Percentiles rank a stretch among this genome's conserved stretches.
phyloP scores from a whole-genome alignment of 2,113 vertebrate genomes.

The Rhagologus leucostigma region DNA sequence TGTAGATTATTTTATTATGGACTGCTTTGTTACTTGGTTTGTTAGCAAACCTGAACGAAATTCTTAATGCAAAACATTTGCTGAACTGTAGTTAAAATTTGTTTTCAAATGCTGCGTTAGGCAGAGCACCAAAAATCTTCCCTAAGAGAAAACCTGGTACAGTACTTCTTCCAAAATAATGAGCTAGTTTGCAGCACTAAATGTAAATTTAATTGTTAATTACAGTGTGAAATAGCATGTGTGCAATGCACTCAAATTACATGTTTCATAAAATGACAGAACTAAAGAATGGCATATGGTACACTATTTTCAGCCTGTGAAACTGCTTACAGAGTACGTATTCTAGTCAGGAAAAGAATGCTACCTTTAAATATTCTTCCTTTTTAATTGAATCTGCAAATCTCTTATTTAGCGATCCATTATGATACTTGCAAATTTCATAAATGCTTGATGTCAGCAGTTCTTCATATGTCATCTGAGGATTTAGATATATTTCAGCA shows the following conservation, averaged over 20 bases:
- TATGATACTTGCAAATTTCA: not conserved
- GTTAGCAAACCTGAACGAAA: not conserved
- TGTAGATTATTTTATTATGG: not conserved
- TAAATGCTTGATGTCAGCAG: not conserved
- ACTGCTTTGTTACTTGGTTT: not conserved
- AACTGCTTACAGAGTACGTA: not conserved
- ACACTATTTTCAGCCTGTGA: not conserved
- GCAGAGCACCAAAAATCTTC: not conserved
- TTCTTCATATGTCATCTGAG: not conserved
- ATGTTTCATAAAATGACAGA: not conserved
- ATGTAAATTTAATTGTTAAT: not conserved
- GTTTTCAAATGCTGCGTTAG: not conserved
- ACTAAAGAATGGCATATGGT: not conserved
- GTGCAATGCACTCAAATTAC: not conserved
- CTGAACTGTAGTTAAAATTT: not conserved
- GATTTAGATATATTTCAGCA: not conserved
- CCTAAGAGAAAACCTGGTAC: not conserved
- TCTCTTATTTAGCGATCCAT: not conserved
- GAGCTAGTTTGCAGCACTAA: not conserved
- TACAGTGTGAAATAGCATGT: not conserved
- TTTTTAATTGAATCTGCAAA: not conserved
- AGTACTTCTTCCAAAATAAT: not conserved
- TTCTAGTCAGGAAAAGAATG: not conserved
- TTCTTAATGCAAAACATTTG: not conserved
- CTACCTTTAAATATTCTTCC: not conserved